Conservation (phyloP, 53 echinoderm and acorn worm genomes). For the Temnopleurus reevesii region DNA sequence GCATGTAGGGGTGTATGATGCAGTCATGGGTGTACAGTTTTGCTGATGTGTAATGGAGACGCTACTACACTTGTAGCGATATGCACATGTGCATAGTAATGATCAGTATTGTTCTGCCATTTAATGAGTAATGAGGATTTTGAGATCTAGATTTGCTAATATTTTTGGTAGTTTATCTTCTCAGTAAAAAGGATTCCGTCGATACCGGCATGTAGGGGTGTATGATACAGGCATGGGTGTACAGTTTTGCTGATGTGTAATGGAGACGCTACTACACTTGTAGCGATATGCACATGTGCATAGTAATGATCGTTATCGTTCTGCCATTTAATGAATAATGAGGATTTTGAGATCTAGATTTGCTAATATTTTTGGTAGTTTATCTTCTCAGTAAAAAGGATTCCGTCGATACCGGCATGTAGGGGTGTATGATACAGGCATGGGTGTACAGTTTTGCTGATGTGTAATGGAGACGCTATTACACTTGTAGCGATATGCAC, state of each 20-base stretch:
- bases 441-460: not conserved
- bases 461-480: not conserved
- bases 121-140: no score
- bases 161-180: no score
- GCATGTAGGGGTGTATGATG: not conserved
- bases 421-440: not conserved
- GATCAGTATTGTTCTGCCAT: not conserved
- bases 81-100: slow-evolving; percentile 1
- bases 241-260: not conserved
- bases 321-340: no score
- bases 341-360: no score
- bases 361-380: no score
- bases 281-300: slow-evolving; percentile 8
- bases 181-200: no score
- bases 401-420: not conserved
- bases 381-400: no score
- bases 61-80: not conserved
- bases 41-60: not conserved
- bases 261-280: not conserved
- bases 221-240: not conserved
- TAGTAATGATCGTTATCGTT: not conserved
- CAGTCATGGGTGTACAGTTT: not conserved
- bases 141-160: no score
- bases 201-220: not conserved
- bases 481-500: slow-evolving; percentile 12